phyloP scores from a whole-genome alignment of 2,888 invertebrate species.

The Volucella inflata region DNA sequence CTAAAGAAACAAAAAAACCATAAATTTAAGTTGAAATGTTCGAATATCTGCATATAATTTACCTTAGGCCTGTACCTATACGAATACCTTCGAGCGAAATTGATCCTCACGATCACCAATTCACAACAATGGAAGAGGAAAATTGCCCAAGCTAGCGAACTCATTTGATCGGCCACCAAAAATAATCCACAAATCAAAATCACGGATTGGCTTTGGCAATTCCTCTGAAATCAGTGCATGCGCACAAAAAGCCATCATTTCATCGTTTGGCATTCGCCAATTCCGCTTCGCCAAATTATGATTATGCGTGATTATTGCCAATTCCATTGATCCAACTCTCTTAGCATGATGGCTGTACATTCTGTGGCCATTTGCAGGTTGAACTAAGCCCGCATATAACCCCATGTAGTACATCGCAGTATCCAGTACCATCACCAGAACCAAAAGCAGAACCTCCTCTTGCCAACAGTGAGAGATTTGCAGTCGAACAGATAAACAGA shows the following conservation, averaged over 20 bases:
- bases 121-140: slow-evolving; percentile 24
- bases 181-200: slow-evolving; percentile 72
- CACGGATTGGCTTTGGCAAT: slow-evolving; percentile 60
- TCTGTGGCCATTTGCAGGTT: slow-evolving; percentile 65
- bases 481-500: slow-evolving; percentile 71
- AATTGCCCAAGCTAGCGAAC: slow-evolving; percentile 9
- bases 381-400: slow-evolving; percentile 64
- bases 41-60: not conserved
- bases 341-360: slow-evolving; percentile 52
- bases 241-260: slow-evolving; percentile 42
- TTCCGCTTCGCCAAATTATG: slow-evolving; percentile 65
- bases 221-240: slow-evolving; percentile 42
- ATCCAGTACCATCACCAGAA: no score
- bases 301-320: slow-evolving; percentile 76
- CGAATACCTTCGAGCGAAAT: slow-evolving; percentile 1
- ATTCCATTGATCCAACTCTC: slow-evolving; percentile 61
- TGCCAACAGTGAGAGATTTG: slow-evolving; percentile 51
- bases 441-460: slow-evolving; percentile 30
- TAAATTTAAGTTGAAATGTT: not conserved
- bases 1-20: not conserved
- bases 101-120: slow-evolving; percentile 49
- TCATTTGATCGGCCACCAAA: slow-evolving; percentile 51
- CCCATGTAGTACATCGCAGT: slow-evolving; percentile 10
- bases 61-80: not conserved
- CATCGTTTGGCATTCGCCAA: slow-evolving; percentile 51